These are phyloP conservation scores for Caiman crocodilus DNA, from an alignment of 2,797 vertebrate genomes.

Conservation along the genomic window DNA sequence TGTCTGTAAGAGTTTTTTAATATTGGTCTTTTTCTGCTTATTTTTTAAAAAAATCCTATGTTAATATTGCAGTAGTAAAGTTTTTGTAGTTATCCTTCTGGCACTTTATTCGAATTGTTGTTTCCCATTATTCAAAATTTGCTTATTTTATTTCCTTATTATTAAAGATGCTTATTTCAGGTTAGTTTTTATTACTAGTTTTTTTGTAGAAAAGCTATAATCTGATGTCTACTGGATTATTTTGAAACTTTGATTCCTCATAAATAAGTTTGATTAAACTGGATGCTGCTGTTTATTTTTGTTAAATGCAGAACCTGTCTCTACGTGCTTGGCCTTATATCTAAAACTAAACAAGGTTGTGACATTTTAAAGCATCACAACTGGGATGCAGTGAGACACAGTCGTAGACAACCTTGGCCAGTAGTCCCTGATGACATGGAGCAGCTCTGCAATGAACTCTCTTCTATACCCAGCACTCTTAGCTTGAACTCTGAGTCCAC, in stretches of 20 bases:
- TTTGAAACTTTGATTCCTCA: constrained; percentile 33
- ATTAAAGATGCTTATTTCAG: neutral
- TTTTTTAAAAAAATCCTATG: neutral
- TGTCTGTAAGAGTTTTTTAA: neutral
- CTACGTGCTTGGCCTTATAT: constrained; percentile 93
- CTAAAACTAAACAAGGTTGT: constrained; percentile 97
- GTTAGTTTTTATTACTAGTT: neutral
- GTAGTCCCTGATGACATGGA: constrained; percentile 96
- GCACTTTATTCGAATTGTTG: neutral
- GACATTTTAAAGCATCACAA: constrained; percentile 94
- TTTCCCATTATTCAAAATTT: neutral
- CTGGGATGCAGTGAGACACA: constrained; percentile 97
- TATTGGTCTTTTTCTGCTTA: neutral
- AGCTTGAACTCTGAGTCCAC: constrained; percentile 98
- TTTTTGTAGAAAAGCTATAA: neutral
- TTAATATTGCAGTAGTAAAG: neutral
- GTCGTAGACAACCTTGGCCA: constrained; percentile 95
- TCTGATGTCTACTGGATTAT: neutral
- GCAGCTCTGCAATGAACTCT: constrained; percentile 92
- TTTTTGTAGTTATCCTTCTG: neutral
- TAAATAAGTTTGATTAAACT: neutral
- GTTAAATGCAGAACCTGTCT: constrained; percentile 84
- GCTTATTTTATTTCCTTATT: no score
- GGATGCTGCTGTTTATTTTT: constrained; percentile 7
- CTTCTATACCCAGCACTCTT: constrained; percentile 95